Evolutionary conservation across 2,797 vertebrate species (phyloP).

Genomic region (Lacerta agilis): DNA sequence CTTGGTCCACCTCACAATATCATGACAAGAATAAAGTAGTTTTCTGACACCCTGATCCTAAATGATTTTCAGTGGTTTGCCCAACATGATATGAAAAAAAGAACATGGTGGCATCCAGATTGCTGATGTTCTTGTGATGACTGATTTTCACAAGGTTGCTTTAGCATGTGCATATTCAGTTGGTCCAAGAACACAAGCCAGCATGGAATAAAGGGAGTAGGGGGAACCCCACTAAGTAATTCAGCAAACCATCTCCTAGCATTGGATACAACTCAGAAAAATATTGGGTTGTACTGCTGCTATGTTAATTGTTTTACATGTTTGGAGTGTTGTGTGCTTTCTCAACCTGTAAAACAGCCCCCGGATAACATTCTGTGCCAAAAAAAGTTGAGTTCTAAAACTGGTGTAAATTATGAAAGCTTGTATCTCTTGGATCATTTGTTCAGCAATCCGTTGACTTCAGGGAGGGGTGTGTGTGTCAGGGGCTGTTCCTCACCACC

Average conservation of each 20-base stretch:
- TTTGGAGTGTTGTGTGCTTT: too few species aligned
- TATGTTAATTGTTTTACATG: neutral
- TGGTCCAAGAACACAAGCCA: neutral
- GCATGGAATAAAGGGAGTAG: neutral
- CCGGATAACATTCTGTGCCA: neutral
- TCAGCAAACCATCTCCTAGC: constrained; percentile 27
- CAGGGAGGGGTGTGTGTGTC: neutral
- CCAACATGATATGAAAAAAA: neutral
- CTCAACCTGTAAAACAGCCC: neutral
- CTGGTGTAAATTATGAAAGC: neutral
- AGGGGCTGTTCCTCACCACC: neutral
- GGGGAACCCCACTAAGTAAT: neutral
- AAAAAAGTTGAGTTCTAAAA: neutral
- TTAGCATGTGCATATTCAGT: neutral
- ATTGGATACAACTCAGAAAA: constrained; percentile 38
- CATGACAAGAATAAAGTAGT: neutral
- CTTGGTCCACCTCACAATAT: too few species aligned
- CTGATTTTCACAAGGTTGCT: neutral
- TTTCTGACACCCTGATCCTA: neutral
- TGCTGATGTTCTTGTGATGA: neutral
- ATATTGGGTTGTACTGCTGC: constrained; percentile 9
- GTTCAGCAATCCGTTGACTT: neutral
- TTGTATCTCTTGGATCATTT: neutral
- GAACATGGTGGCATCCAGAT: neutral
- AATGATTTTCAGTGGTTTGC: neutral